A percentile compares a stretch with the other conserved stretches of the same genome.
These are phyloP conservation scores for Sterrhoptilus dennistouni DNA, from an alignment of 2,113 vertebrate genomes.

Conservation along the genomic window DNA sequence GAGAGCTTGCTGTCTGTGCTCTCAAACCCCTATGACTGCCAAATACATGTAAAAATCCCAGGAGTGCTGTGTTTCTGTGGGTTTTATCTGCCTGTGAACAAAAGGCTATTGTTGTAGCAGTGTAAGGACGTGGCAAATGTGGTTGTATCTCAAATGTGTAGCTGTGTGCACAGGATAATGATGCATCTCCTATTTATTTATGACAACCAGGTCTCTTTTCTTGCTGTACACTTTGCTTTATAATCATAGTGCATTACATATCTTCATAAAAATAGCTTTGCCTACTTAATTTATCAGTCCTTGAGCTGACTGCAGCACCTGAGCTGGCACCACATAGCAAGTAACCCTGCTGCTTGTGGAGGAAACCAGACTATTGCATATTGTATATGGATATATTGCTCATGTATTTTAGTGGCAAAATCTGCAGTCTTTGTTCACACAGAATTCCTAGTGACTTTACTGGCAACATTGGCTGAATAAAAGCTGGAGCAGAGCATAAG, in stretches of 20 bases:
- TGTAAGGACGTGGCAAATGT: not conserved
- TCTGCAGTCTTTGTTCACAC: not conserved
- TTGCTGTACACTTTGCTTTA: not conserved
- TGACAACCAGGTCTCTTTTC: not conserved
- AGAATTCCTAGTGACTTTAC: not conserved
- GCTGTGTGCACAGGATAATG: not conserved
- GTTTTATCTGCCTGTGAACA: not conserved
- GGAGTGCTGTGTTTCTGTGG: not conserved
- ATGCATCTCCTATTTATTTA: not conserved
- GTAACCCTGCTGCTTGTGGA: not conserved
- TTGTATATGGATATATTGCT: not conserved
- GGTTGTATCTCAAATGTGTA: not conserved
- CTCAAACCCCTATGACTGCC: not conserved
- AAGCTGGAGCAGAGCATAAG: not conserved
- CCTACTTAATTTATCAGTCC: not conserved
- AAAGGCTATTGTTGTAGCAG: not conserved
- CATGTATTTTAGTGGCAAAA: not conserved
- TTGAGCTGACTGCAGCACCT: not conserved
- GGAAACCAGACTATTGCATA: not conserved
- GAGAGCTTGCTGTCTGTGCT: not conserved
- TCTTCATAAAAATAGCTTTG: not conserved
- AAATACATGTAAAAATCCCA: not conserved
- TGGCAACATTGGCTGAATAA: not conserved
- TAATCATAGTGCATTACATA: not conserved
- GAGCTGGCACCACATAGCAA: not conserved